Evolutionary conservation across 2,888 invertebrate species (phyloP), one percentile per base, ranked within the genome.

Genomic region (Onthophagus sagittarius): DNA sequence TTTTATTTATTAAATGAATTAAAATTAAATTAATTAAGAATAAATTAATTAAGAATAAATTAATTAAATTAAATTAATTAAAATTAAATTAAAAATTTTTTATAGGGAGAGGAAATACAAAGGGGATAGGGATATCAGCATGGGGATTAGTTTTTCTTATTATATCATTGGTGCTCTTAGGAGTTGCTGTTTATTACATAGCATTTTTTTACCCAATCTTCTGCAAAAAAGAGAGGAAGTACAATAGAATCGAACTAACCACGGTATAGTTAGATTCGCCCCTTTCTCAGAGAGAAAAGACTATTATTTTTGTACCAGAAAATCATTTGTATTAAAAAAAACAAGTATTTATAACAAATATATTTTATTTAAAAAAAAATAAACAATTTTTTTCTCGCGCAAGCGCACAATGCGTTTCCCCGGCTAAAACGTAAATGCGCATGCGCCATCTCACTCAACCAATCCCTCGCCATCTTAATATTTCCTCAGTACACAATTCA

Each of bases 181-280:
- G 87, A 76, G 85, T 88, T 82, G 88, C 88, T 0, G 86, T 89
- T 63, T 92, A 92, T 79, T 92, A 91, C 79, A 88, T 89, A 75
- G 87, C 90, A 33, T 87, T 91, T 78, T 91, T 91, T 79, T 92
- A 91, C 82, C 91, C 92, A 32, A 86, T 89, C 69, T 81, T 92
- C 69, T 91, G 90, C 77, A 87, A 87, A 76, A 87, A 88, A 76
- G 85, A 87, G 73, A 85, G 87, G 71, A 89, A 88, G 76, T 89
- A 89, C 83, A 87, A 89, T 77, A 87, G 88, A 80, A 89, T 89
- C 81, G 87, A 87, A 73, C 79, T 88, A 74, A 86, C 88, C 0
- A 83, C 84, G 76, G 86, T 87, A 31, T 79, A 77, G 76, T 23
- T 23, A 2, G 3, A 23, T 23, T 23, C 23, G 3, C 3, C 3